Percentiles rank a stretch among this genome's conserved stretches.
These are phyloP conservation scores for Festucalex cinctus DNA, from an alignment of 2,113 vertebrate genomes.

Conservation along the genomic window DNA sequence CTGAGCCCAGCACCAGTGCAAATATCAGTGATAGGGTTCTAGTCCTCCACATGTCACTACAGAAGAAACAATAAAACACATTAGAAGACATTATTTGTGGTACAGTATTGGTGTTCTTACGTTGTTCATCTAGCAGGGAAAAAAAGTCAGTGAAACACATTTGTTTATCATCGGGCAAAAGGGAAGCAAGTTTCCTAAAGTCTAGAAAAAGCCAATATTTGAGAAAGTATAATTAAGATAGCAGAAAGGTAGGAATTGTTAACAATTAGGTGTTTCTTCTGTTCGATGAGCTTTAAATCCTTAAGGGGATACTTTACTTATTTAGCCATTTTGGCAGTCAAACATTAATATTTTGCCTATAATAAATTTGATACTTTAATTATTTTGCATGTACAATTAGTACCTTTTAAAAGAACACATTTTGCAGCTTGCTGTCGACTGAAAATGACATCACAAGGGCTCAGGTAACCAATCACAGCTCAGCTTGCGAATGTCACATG, in stretches of 20 bases:
- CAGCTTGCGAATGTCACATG: no score
- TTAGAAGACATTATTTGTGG: not conserved
- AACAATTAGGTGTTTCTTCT: not conserved
- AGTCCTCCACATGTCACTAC: conserved; percentile 62
- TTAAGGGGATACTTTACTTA: no score
- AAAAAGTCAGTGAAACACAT: conserved; percentile 36
- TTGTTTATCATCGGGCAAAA: conserved; percentile 41
- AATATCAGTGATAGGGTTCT: conserved; percentile 44
- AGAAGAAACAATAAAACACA: conserved; percentile 16
- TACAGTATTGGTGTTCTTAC: not conserved
- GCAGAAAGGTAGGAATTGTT: not conserved
- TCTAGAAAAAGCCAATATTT: conserved; percentile 16
- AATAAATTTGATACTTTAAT: no score
- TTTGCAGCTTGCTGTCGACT: no score
- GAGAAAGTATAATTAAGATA: not conserved
- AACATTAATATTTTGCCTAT: no score
- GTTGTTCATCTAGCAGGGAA: conserved; percentile 46
- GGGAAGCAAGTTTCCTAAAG: conserved; percentile 31
- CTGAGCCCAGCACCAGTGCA: conserved; percentile 36
- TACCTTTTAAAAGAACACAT: no score
- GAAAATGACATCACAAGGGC: no score
- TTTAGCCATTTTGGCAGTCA: no score
- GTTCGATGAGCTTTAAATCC: not conserved
- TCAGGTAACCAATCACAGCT: no score
- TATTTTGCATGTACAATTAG: no score